A percentile compares a stretch with the other conserved stretches of the same genome.
phyloP scores from a whole-genome alignment of 2,113 vertebrate genomes.

The Sinocyclocheilus anophthalmus region DNA sequence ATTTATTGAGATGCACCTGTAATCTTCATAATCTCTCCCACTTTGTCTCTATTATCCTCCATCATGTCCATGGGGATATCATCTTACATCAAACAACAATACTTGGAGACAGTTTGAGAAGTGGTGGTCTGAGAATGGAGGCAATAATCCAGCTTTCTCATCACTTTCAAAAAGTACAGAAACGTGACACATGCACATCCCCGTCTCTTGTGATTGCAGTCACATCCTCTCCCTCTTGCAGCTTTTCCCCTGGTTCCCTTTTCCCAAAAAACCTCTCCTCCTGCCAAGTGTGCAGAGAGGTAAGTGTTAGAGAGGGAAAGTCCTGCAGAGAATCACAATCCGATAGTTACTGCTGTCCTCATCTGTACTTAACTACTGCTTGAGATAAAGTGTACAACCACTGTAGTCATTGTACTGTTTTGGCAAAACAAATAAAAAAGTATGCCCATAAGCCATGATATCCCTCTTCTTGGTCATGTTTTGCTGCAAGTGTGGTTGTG shows the following conservation, averaged over 20 bases:
- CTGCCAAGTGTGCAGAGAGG: constrained; percentile 72
- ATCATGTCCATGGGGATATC: background rate
- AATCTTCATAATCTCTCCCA: background rate
- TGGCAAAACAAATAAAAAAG: background rate
- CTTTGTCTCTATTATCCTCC: background rate
- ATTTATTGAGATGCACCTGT: background rate
- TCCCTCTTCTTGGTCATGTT: background rate
- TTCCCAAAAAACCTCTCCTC: constrained; percentile 65
- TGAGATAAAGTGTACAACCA: constrained; percentile 50
- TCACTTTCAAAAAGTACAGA: constrained; percentile 49
- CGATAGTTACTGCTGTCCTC: constrained; percentile 63
- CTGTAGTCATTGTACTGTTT: background rate
- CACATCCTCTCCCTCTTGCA: constrained; percentile 68
- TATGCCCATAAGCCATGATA: background rate
- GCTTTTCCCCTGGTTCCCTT: constrained; percentile 49
- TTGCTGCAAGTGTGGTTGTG: background rate
- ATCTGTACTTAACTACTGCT: constrained; percentile 49
- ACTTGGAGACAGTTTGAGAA: background rate
- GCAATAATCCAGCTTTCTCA: background rate
- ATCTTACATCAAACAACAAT: background rate
- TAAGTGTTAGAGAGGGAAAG: constrained; percentile 67
- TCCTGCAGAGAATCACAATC: constrained; percentile 76
- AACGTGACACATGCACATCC: constrained; percentile 64
- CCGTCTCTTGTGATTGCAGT: constrained; percentile 74
- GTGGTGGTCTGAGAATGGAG: background rate